Conservation (phyloP, 2,113 vertebrate genomes). For the Microtus montanus region DNA sequence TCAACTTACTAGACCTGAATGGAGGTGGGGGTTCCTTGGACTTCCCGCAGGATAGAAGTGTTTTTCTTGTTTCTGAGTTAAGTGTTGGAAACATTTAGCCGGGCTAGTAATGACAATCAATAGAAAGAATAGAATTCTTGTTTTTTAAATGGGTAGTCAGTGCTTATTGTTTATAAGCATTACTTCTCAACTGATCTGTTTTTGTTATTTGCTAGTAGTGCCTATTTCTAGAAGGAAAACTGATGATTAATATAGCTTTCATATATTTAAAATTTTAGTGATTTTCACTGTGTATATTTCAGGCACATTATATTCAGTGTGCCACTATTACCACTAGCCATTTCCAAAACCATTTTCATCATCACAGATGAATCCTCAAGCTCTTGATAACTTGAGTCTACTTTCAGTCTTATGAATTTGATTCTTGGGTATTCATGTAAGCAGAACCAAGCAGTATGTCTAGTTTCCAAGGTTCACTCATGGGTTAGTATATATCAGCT, state of each 20-base stretch:
- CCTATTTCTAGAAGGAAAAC: background rate
- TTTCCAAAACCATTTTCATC: background rate
- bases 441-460: background rate
- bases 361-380: background rate
- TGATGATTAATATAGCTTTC: background rate
- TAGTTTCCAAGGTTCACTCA: background rate
- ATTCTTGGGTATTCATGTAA: background rate
- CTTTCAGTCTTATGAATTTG: background rate
- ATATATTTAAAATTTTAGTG: background rate
- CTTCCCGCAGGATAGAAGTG: no score
- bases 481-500: background rate
- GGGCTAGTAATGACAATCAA: conserved; percentile 38
- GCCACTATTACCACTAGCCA: background rate
- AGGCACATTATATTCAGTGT: background rate
- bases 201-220: background rate
- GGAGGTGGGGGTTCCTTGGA: no score
- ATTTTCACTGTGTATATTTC: background rate
- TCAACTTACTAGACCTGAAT: no score
- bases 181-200: background rate
- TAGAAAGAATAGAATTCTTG: conserved; percentile 1
- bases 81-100: conserved; percentile 8
- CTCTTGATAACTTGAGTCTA: background rate
- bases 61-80: conserved; percentile 16
- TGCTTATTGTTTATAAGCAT: conserved; percentile 19
- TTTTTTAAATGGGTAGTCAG: background rate